Conservation (phyloP, 1,140 invertebrate genomes). For the Ladona fulva region DNA sequence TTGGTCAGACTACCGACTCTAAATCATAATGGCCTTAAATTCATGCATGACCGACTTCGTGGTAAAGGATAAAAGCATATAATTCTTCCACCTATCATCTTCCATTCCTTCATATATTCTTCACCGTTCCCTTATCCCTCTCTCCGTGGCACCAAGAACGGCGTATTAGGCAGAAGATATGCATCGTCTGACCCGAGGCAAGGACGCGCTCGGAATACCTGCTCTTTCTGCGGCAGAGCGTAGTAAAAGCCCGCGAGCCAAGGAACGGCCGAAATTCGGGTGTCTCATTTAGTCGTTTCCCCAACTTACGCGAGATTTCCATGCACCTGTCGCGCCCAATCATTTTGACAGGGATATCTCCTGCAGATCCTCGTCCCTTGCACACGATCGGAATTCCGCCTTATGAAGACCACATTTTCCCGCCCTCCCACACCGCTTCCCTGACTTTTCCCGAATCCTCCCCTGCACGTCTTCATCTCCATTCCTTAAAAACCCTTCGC, state of each 20-base stretch:
- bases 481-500: neutral
- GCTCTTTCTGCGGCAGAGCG: neutral
- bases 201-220: neutral
- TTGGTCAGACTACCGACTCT: neutral
- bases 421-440: neutral
- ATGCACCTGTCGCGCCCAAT: too few relatives aligned
- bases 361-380: too few relatives aligned
- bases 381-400: too few relatives aligned
- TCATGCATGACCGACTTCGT: constrained; percentile 4
- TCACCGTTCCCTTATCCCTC: neutral
- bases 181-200: neutral
- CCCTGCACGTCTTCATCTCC: neutral
- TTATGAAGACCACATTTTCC: neutral
- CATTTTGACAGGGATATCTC: too few relatives aligned
- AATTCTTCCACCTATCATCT: neutral
- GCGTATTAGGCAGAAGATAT: constrained; percentile 1
- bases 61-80: neutral
- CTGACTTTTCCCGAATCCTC: neutral
- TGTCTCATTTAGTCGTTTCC: too few relatives aligned
- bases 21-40: neutral
- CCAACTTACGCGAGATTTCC: too few relatives aligned
- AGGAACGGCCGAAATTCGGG: too few relatives aligned
- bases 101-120: constrained; percentile 6
- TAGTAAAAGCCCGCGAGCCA: neutral
- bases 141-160: neutral